A percentile compares a stretch with the other conserved stretches of the same genome.
Conservation (phyloP, 2,113 vertebrate genomes). For the Cavia porcellus region DNA sequence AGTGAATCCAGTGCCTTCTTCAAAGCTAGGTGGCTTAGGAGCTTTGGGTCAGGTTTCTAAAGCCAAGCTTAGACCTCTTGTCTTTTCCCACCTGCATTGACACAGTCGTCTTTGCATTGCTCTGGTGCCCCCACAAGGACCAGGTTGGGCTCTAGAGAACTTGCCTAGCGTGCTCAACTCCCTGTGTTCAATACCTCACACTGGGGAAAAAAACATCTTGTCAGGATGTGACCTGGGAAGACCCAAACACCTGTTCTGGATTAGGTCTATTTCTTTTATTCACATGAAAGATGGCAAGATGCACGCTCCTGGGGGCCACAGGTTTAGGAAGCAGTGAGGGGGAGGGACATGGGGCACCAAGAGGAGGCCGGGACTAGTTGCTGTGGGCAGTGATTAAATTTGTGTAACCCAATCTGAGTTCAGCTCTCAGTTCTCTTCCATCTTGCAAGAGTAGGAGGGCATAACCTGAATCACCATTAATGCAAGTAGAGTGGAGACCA, state of each 20-base stretch:
- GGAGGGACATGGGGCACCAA: not conserved
- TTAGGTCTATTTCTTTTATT: not conserved
- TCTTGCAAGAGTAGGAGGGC: no score
- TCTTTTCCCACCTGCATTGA: not conserved
- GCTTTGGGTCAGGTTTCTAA: not conserved
- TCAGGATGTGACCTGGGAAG: not conserved
- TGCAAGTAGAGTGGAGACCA: not conserved
- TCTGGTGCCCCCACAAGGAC: not conserved
- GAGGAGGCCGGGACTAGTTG: not conserved
- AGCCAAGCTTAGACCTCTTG: not conserved
- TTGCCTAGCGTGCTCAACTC: not conserved
- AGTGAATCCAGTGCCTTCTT: not conserved
- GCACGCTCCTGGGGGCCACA: not conserved
- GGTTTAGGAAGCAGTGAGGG: not conserved
- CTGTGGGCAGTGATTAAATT: not conserved
- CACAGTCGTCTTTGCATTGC: not conserved
- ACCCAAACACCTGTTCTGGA: not conserved
- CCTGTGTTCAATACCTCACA: not conserved
- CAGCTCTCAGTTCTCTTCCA: not conserved
- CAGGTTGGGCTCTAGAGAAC: not conserved
- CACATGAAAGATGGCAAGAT: not conserved
- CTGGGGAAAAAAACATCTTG: not conserved
- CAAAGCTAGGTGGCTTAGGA: not conserved
- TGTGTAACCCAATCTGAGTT: not conserved
- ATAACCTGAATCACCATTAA: no score